These are phyloP conservation scores for Mungos mungo DNA, from an alignment of 2,113 vertebrate species.

Conservation along the genomic window DNA sequence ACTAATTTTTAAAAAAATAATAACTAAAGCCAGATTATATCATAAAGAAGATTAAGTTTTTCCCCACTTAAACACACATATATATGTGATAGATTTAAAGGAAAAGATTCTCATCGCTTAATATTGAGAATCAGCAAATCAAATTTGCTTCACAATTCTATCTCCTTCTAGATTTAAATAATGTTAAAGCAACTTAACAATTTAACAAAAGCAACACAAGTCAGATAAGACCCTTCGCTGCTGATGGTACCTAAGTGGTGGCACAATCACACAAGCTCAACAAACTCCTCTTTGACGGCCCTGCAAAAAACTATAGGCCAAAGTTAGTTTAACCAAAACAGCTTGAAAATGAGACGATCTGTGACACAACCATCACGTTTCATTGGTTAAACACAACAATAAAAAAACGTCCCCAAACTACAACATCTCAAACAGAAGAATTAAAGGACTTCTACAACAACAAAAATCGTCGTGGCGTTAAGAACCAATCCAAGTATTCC, in stretches of 20 bases:
- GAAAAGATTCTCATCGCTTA: slow-evolving; percentile 75
- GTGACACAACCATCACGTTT: slow-evolving; percentile 25
- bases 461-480: background rate
- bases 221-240: background rate
- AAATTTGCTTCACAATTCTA: slow-evolving; percentile 41
- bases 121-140: slow-evolving; percentile 40
- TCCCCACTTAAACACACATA: slow-evolving; percentile 78
- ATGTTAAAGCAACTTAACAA: background rate
- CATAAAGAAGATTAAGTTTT: slow-evolving; percentile 83
- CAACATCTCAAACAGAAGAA: slow-evolving; percentile 46
- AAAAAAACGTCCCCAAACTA: slow-evolving; percentile 49
- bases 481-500: slow-evolving; percentile 22
- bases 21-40: slow-evolving; percentile 84
- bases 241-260: background rate
- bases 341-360: slow-evolving; percentile 25
- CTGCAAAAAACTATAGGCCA: background rate
- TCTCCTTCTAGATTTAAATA: slow-evolving; percentile 52
- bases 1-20: slow-evolving; percentile 89
- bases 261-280: background rate
- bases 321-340: slow-evolving; percentile 24
- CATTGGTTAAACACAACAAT: slow-evolving; percentile 14
- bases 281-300: background rate
- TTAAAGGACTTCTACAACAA: slow-evolving; percentile 3
- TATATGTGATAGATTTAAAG: slow-evolving; percentile 73
- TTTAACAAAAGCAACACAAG: background rate